Conservation (phyloP, 1,140 invertebrate species). For the Thaumatotibia leucotreta region DNA sequence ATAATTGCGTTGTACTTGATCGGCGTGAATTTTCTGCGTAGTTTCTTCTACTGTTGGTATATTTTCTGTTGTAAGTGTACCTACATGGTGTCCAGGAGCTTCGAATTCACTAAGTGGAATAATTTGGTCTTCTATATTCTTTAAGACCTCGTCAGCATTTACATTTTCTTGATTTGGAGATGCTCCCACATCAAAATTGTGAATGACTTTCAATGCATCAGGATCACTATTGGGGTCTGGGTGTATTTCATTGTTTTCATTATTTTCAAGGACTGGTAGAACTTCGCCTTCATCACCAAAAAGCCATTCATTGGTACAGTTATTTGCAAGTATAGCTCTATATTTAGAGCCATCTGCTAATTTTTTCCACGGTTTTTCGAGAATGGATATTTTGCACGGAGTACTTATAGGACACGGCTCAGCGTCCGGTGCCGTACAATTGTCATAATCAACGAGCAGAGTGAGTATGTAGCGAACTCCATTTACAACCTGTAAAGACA, state of each 20-base stretch:
- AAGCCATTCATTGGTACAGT: conserved; percentile 68
- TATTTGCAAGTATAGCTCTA: conserved; percentile 65
- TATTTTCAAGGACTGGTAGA: conserved; percentile 25
- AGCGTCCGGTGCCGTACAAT: conserved; percentile 34
- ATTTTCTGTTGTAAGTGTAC: conserved; percentile 9
- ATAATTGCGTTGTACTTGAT: conserved; percentile 25
- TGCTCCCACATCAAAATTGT: conserved; percentile 44
- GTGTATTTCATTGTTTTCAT: conserved; percentile 29
- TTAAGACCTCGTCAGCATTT: conserved; percentile 51
- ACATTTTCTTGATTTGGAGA: conserved; percentile 37
- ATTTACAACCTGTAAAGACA: conserved; percentile 67
- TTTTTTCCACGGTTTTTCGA: conserved; percentile 71
- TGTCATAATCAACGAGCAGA: conserved; percentile 50
- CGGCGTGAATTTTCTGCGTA: conserved; percentile 21
- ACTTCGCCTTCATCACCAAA: conserved; percentile 65
- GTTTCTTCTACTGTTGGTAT: conserved; percentile 10
- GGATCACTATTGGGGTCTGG: conserved; percentile 27
- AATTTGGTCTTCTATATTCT: conserved; percentile 67
- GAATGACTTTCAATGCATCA: conserved; percentile 51
- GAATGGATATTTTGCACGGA: conserved; percentile 58
- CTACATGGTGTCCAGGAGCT: conserved; percentile 13
- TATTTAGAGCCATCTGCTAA: conserved; percentile 64
- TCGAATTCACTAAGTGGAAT: conserved; percentile 42
- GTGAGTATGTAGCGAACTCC: conserved; percentile 68
- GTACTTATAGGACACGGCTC: conserved; percentile 34